Percentiles rank a stretch among this genome's conserved stretches.
Evolutionary conservation across 2,797 vertebrate species (phyloP).

Genomic region (Astyanax mexicanus): DNA sequence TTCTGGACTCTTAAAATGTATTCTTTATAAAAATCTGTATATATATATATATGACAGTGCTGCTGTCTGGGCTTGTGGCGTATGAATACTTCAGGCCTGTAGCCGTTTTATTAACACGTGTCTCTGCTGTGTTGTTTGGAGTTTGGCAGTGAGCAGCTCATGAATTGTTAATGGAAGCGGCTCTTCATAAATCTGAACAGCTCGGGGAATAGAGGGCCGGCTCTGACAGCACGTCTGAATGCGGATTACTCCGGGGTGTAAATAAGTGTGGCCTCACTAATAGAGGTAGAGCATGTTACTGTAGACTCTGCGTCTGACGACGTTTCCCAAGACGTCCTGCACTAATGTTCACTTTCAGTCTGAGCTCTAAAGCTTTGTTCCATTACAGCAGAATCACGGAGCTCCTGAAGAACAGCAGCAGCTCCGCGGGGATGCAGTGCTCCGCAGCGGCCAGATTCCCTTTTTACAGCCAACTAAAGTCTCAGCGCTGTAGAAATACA

Average conservation of each 20-base stretch:
- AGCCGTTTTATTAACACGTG: constrained; percentile 57
- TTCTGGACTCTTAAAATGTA: too few relatives aligned
- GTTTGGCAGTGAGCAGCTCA: constrained; percentile 55
- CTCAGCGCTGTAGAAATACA: constrained; percentile 8
- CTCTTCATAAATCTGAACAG: constrained; percentile 46
- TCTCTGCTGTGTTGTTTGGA: constrained; percentile 56
- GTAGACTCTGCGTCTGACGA: constrained; percentile 8
- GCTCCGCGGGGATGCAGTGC: background rate
- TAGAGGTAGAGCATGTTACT: constrained; percentile 31
- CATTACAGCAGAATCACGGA: constrained; percentile 14
- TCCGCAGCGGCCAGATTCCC: background rate
- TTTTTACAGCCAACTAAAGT: too few relatives aligned
- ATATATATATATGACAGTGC: too few relatives aligned
- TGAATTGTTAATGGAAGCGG: constrained; percentile 49
- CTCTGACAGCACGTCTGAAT: constrained; percentile 39
- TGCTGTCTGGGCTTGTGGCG: constrained; percentile 44
- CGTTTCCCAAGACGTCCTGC: constrained; percentile 37
- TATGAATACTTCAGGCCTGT: constrained; percentile 17
- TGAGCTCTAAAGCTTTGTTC: constrained; percentile 20
- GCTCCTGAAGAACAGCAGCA: background rate
- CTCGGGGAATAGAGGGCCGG: constrained; percentile 32
- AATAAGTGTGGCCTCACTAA: constrained; percentile 41
- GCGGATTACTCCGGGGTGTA: constrained; percentile 36
- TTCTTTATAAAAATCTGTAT: too few relatives aligned
- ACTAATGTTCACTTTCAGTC: background rate